Evolutionary conservation across 2,797 vertebrate genomes (phyloP), one percentile per base, ranked within the genome.

Genomic region (Coluber constrictor): DNA sequence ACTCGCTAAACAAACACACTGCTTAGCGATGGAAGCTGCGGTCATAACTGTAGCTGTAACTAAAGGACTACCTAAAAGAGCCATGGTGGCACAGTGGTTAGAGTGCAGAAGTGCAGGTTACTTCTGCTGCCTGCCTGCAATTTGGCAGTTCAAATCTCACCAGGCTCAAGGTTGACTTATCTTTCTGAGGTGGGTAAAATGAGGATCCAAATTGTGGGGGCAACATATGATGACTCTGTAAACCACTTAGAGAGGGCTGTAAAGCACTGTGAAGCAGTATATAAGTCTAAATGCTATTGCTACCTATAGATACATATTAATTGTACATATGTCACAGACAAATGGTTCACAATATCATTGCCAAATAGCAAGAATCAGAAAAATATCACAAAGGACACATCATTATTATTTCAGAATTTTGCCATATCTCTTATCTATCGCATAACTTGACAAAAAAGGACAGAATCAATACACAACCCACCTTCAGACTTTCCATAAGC

Each of bases 401-500:
- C 9, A 20, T 90, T 57, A 43, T 18, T 11, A 56, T 51, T 89
- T 74, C 4, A 90, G 57, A n/a, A 47, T 32, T 25, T 54, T 79
- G 20, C 20, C 16, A 2, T 55, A 88, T 37, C 60, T 27, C 25
- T 61, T 61, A 61, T 25, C 20, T 74, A 88, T 4, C 27, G 15
- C 3, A 0, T 11, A 79, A 43, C 23, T 11, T 60, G 27, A 47
- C 70, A 89, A 27, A 70, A 54, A 60, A 10, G 5, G 20, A 20
- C 43, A 16, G 20, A 56, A 63, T 83, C 29, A 91, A 87, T 32
- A 54, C 0, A 16, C 15, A 96, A 94, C 96, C 1, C 96, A 99
- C 99, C 99, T 99, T 99, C 94, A 99, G 98, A 96, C 99, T 99
- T 97, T 99, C 99, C 90, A 99, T 98, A 95, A 99, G 98, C 95